Percentiles rank a stretch among this genome's conserved stretches.
Conservation (phyloP, 2,888 invertebrate genomes). For the Dicycla oo region DNA sequence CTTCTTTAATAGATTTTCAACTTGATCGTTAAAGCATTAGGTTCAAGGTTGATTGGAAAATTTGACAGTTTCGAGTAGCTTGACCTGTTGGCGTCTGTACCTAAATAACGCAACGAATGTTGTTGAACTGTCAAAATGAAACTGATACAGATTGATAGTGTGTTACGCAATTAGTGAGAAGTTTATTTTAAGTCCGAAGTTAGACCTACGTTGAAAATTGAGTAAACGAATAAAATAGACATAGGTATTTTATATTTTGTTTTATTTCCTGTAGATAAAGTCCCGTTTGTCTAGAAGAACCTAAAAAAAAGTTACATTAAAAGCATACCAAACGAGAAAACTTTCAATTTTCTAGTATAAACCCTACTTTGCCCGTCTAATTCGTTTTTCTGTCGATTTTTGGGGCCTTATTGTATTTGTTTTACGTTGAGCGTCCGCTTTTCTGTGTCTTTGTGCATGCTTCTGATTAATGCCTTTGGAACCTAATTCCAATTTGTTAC, state of each 20-base stretch:
- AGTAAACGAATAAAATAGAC: constrained; percentile 3
- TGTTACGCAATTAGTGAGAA: no score
- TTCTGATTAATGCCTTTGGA: constrained; percentile 55
- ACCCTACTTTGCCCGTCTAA: constrained; percentile 32
- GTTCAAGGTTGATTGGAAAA: no score
- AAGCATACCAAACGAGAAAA: background rate
- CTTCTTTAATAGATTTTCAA: no score
- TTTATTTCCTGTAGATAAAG: constrained; percentile 25
- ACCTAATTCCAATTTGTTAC: constrained; percentile 50
- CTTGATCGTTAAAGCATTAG: no score
- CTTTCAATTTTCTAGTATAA: constrained; percentile 29
- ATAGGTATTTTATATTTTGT: background rate
- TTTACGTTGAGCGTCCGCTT: constrained; percentile 72
- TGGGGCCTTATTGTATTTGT: constrained; percentile 63
- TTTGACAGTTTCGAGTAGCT: no score
- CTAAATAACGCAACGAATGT: no score
- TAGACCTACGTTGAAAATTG: background rate
- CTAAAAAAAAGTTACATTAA: background rate
- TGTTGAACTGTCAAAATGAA: no score
- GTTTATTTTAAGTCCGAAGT: no score
- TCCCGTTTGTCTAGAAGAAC: background rate
- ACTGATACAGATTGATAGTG: no score
- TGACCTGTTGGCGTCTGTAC: no score
- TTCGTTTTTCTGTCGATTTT: constrained; percentile 66
- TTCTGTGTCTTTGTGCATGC: constrained; percentile 61